Conservation (phyloP, 2,797 vertebrate genomes). For the Cyclura pinguis region DNA sequence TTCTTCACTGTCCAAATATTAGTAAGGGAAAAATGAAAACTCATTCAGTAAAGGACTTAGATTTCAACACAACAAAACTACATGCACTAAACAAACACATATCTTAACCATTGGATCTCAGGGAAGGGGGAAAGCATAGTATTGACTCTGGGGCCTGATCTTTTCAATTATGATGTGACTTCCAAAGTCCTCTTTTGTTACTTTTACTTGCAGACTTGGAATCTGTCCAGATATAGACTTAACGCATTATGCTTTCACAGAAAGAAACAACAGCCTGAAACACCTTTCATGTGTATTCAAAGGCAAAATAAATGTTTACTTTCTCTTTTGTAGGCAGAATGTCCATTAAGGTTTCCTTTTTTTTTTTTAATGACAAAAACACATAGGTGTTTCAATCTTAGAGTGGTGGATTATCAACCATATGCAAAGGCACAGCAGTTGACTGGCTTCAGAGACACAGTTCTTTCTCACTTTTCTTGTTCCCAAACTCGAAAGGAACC, state of each 20-base stretch:
- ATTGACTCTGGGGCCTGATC: slow-evolving; percentile 24
- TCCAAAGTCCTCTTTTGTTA: slow-evolving; percentile 38
- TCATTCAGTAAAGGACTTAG: too few relatives aligned
- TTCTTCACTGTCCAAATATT: too few relatives aligned
- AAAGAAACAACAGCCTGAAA: slow-evolving; percentile 25
- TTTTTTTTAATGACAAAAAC: background rate
- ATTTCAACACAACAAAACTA: too few relatives aligned
- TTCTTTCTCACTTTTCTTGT: slow-evolving; percentile 55
- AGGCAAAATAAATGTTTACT: slow-evolving; percentile 17
- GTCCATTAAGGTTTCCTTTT: background rate
- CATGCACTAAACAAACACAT: background rate
- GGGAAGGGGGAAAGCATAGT: background rate
- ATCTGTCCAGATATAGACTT: background rate
- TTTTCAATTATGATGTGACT: background rate
- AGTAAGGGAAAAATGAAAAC: too few relatives aligned
- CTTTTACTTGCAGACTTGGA: slow-evolving; percentile 45
- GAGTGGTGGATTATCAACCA: slow-evolving; percentile 44
- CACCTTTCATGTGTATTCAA: slow-evolving; percentile 25
- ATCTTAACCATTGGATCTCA: slow-evolving; percentile 2
- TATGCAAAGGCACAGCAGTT: slow-evolving; percentile 43
- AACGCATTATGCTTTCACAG: slow-evolving; percentile 13
- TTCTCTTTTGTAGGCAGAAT: slow-evolving; percentile 21
- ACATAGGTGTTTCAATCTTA: slow-evolving; percentile 35
- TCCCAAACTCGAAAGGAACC: slow-evolving; percentile 56
- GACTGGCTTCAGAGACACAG: slow-evolving; percentile 52